Base-by-base conservation (phyloP, 2,797 vertebrate species). In the Chelon labrosus region DNA sequence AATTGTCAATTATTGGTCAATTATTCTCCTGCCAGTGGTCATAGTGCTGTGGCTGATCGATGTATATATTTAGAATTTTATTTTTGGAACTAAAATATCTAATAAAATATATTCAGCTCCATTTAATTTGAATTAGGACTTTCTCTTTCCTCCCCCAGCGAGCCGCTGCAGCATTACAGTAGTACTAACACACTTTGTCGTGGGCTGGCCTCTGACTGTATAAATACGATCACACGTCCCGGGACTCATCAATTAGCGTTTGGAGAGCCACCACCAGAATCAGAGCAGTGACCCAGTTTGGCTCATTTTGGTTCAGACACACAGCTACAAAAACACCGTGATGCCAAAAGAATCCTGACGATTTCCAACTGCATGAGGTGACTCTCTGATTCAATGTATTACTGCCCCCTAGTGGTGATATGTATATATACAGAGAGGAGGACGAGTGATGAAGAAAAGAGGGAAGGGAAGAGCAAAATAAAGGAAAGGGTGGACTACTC, bases 361-460 rank as follows among this genome's bases (percentile, higher is more conserved):
- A 19, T 37, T 65, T 52, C 65, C 41, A 58, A 38, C 42, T 12
- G 47, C 39, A 16, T 41, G 2, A 47, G 12, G 35, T 44, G 41
- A 85, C 82, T 63, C 14, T 55, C 13, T 9, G 27, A 8, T 13
- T 31, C 49, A 55, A 64, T 50, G 50, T 25, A 47, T 74, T 70
- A 86, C 73, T 88, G 80, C 77, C 88, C 85, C 79, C 91, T 85
- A 22, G 60, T 89, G 90, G 80, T 39, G 42, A 81, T 2, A 41
- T 5, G 5, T 11, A 8, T 7, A 35, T 8, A 35, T 7, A 35
- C 31, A 35, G 7, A 37, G 39, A 12, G 37, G 8, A 10, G 7
- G 31, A 19, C 42, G 10, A 14, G 50, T 9, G 13, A 57, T n/a
- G 3, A 5, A 53, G 39, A 44, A 59, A 17, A 2, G 46, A 41